Percentiles rank a stretch among this genome's conserved stretches.
Evolutionary conservation across 2,797 vertebrate species (phyloP).

Genomic region (Limosa lapponica): DNA sequence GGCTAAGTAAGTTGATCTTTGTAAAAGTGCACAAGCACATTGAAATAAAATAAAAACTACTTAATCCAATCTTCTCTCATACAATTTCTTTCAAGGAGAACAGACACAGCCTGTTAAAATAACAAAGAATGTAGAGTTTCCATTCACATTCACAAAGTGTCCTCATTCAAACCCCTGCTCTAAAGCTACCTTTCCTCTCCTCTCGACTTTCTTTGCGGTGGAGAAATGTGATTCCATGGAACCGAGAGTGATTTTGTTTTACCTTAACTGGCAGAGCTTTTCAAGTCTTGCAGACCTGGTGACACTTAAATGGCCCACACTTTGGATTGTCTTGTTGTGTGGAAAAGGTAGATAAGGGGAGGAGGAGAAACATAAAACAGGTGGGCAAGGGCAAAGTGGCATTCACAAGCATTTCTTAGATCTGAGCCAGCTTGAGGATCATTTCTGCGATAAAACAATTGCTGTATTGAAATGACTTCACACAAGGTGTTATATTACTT

Average conservation of each 20-base stretch:
- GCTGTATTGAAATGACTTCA: conserved; percentile 79
- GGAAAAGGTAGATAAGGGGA: conserved; percentile 85
- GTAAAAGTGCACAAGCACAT: conserved; percentile 85
- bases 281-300: conserved; percentile 84
- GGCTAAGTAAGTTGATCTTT: conserved; percentile 88
- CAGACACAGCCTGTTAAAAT: conserved; percentile 98
- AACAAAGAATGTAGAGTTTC: conserved; percentile 94
- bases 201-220: conserved; percentile 86
- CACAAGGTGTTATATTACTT: conserved; percentile 81
- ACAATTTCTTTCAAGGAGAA: conserved; percentile 87
- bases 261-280: conserved; percentile 88
- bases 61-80: conserved; percentile 86
- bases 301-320: conserved; percentile 92
- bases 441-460: conserved; percentile 71
- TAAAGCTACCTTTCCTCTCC: conserved; percentile 89
- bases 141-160: conserved; percentile 96
- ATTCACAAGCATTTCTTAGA: conserved; percentile 87
- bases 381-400: conserved; percentile 83
- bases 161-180: conserved; percentile 90
- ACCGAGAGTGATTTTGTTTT: conserved; percentile 87
- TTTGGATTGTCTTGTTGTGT: conserved; percentile 90
- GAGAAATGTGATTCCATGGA: conserved; percentile 86
- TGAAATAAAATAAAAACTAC: conserved; percentile 90
- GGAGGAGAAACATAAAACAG: conserved; percentile 91
- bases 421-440: conserved; percentile 67